These are phyloP conservation scores for Drosophila kurseongensis DNA, from an alignment of 1,140 invertebrate species.

Conservation along the genomic window DNA sequence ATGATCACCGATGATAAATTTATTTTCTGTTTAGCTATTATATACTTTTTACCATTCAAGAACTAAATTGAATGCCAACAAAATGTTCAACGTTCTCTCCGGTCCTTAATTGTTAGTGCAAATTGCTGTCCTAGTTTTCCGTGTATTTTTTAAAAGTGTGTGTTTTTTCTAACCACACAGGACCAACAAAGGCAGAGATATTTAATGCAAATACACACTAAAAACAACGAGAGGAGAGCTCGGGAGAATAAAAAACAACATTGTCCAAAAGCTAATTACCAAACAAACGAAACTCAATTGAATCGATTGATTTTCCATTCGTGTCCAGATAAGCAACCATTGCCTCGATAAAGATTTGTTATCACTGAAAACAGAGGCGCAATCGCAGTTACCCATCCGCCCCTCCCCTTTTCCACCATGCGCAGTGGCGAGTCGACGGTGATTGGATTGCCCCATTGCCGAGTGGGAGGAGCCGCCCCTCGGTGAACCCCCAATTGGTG, in stretches of 20 bases:
- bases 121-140: conserved; percentile 20
- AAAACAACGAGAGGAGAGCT: background rate
- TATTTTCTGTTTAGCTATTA: too few species aligned
- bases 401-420: conserved; percentile 51
- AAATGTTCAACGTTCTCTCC: background rate
- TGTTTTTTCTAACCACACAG: conserved; percentile 45
- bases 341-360: conserved; percentile 81
- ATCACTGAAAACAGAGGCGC: conserved; percentile 83
- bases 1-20: too few species aligned
- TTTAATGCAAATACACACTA: conserved; percentile 41
- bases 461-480: conserved; percentile 69
- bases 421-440: conserved; percentile 68
- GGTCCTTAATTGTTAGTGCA: conserved; percentile 2
- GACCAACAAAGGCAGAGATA: conserved; percentile 18
- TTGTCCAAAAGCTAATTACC: conserved; percentile 79
- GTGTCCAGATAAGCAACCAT: conserved; percentile 76
- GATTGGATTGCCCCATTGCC: conserved; percentile 65
- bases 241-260: conserved; percentile 46
- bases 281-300: conserved; percentile 75
- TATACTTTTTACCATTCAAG: too few species aligned
- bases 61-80: background rate
- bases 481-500: conserved; percentile 50
- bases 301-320: conserved; percentile 78
- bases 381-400: conserved; percentile 51
- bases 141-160: conserved; percentile 26